Base-by-base conservation (phyloP, 2,888 invertebrate genomes). In the Acholoe squamosa region DNA sequence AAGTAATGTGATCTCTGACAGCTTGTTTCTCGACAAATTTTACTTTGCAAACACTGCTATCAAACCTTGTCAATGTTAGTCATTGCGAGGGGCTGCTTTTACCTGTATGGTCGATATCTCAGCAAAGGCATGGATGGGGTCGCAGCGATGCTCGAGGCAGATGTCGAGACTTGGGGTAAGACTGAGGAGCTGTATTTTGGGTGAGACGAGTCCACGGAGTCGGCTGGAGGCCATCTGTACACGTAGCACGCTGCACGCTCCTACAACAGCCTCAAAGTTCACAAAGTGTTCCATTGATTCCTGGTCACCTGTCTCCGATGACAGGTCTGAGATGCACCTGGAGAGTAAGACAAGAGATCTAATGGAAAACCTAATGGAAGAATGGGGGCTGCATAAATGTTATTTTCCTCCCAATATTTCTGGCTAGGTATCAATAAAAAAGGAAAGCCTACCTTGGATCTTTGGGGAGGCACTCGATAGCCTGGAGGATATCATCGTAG, bases 101-200 rank as follows among this genome's bases (percentile, higher is more conserved):
- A 89, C 89, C 89, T 89, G 89, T 34, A 25, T 54, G 22, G 84
- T 71, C 0, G 90, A 86, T 3, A 67, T 28, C 7, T 28, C 84
- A 19, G 92, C 52, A 90, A 95, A 95, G 91, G 95, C 95, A 0
- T 89, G 89, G 0, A 93, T 43, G 25, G 92, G 92, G 89, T 91
- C 90, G n/a, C 86, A 34, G 25, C 92, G 89, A 91, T 95, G 95
- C 91, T 95, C 94, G 51, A 95, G 76, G 92, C 95, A 95, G 16
- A 95, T 91, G 89, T 93, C 93, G 28, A 94, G 91, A n/a, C 90
- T 91, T 31, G 94, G 93, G 10, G 94, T 94, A 7, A 95, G 91
- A 88, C 92, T 93, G 0, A 95, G 28, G 16, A 95, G 93, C 92
- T 95, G 95, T 3, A 95, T 88, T 7, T 90, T 91, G 12, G 95